These are phyloP conservation scores for Drosophila bunnanda DNA, from an alignment of 2,888 invertebrate species.

Conservation along the genomic window DNA sequence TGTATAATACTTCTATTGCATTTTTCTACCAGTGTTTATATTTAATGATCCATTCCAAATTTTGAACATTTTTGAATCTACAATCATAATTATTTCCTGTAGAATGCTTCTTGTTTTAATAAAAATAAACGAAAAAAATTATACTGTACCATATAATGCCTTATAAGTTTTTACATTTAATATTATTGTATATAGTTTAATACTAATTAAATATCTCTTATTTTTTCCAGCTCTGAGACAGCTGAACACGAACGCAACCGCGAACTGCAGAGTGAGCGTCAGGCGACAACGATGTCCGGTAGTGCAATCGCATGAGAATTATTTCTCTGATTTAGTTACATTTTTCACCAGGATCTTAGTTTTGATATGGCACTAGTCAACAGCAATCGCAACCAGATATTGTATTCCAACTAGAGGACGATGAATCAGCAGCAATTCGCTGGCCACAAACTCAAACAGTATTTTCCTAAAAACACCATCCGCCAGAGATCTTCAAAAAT, in stretches of 20 bases:
- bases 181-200: background rate
- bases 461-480: constrained; percentile 45
- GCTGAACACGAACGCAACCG: constrained; percentile 84
- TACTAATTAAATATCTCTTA: background rate
- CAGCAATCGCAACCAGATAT: constrained; percentile 36
- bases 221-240: constrained; percentile 82
- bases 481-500: constrained; percentile 33
- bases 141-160: background rate
- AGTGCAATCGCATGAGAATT: constrained; percentile 86
- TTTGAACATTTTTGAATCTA: too few species aligned
- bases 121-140: too few species aligned
- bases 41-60: background rate
- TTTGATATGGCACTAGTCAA: constrained; percentile 51
- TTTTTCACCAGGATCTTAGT: constrained; percentile 74
- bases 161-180: background rate
- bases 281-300: constrained; percentile 85
- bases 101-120: too few species aligned
- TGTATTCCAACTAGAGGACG: constrained; percentile 40
- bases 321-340: constrained; percentile 86
- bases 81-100: too few species aligned
- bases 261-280: constrained; percentile 84
- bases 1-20: too few species aligned
- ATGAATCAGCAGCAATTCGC: constrained; percentile 6
- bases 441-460: constrained; percentile 41
- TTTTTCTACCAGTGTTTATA: too few species aligned